Evolutionary conservation across 1,140 invertebrate genomes (phyloP), one percentile per base, ranked within the genome.

Genomic region (Euura lappo): DNA sequence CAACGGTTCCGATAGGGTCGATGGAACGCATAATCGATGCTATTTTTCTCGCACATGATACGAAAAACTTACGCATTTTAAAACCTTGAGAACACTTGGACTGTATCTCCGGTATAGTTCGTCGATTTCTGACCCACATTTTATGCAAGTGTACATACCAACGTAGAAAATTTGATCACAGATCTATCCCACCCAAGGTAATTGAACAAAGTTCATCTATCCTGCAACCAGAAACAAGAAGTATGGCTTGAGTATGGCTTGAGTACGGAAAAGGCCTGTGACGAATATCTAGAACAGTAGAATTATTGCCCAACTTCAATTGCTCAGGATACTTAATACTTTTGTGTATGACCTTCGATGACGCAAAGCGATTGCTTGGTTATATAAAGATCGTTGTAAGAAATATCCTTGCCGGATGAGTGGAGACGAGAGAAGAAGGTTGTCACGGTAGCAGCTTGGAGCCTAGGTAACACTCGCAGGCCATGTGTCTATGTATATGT

Each of bases 41-140:
- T 74, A 70, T 73, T 44, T 72, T n/a, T 70, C 64, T 69, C 11
- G 4, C n/a, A 28, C 28, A 28, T 1, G 28, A 28, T 66, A 72
- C 72, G 65, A 60, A 60, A 60, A 70, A 90, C 91, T 88, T 91
- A 94, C 93, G 87, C 93, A 94, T 87, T 92, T 91, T 5, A 90
- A 89, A 65, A 94, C 86, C 88, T 94, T 93, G 42, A 93, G 86
- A 65, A 94, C 91, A 28, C 90, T 91, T 10, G 91, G 90, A 74
- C 92, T 92, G 69, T 93, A 94, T 71, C 90, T 90, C 75, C 90
- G 91, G 75, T 89, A 93, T 3, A 94, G 84, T 77, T 91, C 91
- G 65, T 88, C 85, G 1, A 90, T 88, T 68, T 87, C 79, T 73
- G 88, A 82, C 2, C 92, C 92, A 81, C 93, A 94, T 79, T 93